Percentiles rank a stretch among this genome's conserved stretches.
phyloP scores from a whole-genome alignment of 2,113 vertebrate genomes.

The Glaucidium brasilianum region DNA sequence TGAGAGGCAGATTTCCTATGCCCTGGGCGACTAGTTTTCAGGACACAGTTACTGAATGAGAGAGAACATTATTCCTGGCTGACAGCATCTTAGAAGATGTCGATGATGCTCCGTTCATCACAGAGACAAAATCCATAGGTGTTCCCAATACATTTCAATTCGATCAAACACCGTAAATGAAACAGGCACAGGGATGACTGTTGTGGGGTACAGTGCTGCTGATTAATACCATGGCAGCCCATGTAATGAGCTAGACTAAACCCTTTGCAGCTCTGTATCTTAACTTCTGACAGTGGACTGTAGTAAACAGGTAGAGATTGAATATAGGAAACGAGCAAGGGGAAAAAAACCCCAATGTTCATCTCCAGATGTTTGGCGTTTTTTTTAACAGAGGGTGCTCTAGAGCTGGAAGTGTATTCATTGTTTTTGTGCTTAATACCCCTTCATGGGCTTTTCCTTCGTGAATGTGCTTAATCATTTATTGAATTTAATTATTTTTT shows the following conservation, averaged over 20 bases:
- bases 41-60: fast-evolving
- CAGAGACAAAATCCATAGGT: not conserved
- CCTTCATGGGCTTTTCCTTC: not conserved
- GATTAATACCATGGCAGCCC: not conserved
- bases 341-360: not conserved
- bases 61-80: not conserved
- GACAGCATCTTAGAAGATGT: not conserved
- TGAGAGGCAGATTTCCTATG: not conserved
- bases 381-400: not conserved
- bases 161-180: not conserved
- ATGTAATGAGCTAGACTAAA: not conserved
- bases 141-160: not conserved
- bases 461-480: not conserved
- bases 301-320: not conserved
- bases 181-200: not conserved
- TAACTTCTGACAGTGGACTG: not conserved
- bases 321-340: not conserved
- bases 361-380: not conserved
- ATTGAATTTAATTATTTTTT: not conserved
- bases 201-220: not conserved
- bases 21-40: not conserved
- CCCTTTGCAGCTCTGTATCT: not conserved
- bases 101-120: not conserved
- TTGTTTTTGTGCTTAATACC: not conserved
- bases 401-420: not conserved